Evolutionary conservation across 2,113 vertebrate genomes (phyloP).

Genomic region (Etia nguti): DNA sequence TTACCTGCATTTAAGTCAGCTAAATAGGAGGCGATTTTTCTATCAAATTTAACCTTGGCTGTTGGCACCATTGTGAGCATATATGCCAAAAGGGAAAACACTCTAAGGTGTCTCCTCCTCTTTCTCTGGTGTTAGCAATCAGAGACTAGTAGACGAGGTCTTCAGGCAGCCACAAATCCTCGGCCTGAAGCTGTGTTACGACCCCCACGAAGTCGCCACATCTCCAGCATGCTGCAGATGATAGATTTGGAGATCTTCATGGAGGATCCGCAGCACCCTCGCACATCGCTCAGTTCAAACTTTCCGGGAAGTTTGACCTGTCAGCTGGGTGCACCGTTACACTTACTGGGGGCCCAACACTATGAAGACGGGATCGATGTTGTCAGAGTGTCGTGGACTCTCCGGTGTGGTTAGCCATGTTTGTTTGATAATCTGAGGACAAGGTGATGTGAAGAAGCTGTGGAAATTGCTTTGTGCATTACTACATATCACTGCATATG

Average conservation of each 20-base stretch:
- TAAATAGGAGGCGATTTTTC: too few species aligned
- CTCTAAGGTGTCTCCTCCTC: neutral
- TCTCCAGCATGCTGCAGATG: too few species aligned
- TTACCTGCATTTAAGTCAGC: too few species aligned
- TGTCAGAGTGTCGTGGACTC: neutral
- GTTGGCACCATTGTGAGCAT: too few species aligned
- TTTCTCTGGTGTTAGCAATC: neutral
- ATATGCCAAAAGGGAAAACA: neutral
- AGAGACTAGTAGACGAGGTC: neutral
- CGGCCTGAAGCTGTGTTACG: neutral
- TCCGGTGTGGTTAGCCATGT: neutral
- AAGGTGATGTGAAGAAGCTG: neutral
- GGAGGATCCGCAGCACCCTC: neutral
- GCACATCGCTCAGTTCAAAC: neutral
- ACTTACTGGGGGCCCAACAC: neutral
- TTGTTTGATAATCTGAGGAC: neutral
- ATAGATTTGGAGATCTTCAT: too few species aligned
- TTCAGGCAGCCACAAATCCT: neutral
- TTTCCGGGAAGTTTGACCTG: neutral
- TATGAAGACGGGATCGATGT: neutral
- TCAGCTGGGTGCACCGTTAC: neutral
- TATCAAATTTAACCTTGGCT: too few species aligned
- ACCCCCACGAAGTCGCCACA: neutral
- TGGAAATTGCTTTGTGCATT: neutral
- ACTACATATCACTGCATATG: neutral